These are phyloP conservation scores for Bucorvus abyssinicus DNA, from an alignment of 2,797 vertebrate species.

Conservation along the genomic window DNA sequence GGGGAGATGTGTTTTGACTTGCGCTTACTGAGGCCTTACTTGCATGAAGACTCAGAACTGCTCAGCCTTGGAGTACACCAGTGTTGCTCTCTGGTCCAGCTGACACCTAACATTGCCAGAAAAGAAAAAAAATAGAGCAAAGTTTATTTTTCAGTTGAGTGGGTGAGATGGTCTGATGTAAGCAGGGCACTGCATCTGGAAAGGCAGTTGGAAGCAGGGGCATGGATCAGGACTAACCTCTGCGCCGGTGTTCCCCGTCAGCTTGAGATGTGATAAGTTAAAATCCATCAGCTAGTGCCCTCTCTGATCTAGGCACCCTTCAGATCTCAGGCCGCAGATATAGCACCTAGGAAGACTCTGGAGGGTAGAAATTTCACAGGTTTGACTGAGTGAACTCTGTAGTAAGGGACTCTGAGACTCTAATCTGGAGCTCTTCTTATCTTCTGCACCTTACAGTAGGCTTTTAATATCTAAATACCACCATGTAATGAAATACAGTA, in stretches of 20 bases:
- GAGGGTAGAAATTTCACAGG: not conserved
- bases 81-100: not conserved
- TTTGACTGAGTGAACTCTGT: not conserved
- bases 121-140: not conserved
- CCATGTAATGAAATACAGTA: accelerated
- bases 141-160: not conserved
- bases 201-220: not conserved
- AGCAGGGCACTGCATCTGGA: not conserved
- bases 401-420: not conserved
- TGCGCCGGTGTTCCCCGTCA: not conserved
- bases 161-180: not conserved
- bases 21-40: not conserved
- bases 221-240: not conserved
- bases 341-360: not conserved
- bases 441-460: not conserved
- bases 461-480: not conserved
- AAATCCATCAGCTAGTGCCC: not conserved
- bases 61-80: not conserved
- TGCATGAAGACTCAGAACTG: not conserved
- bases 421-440: not conserved
- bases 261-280: not conserved
- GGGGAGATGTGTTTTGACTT: not conserved
- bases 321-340: not conserved
- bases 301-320: not conserved
- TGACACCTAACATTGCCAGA: not conserved